phyloP scores from a whole-genome alignment of 1,140 invertebrate genomes.

The Homarus americanus region DNA sequence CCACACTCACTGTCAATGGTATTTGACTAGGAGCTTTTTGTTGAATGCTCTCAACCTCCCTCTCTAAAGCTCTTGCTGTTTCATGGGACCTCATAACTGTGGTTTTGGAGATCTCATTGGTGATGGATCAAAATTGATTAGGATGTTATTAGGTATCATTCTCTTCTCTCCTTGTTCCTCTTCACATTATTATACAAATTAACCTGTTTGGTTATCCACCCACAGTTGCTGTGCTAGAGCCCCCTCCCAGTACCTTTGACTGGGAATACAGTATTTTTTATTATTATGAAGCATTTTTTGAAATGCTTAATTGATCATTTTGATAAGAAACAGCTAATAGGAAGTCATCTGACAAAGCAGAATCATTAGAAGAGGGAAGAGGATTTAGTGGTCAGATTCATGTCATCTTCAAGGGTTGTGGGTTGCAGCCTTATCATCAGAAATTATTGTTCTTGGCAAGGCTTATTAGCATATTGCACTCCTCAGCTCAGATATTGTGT shows the following conservation, averaged over 20 bases:
- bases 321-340: neutral
- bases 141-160: conserved; percentile 35
- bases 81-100: conserved; percentile 12
- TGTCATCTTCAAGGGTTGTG: neutral
- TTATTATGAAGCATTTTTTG: neutral
- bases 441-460: neutral
- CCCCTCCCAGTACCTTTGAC: neutral
- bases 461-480: neutral
- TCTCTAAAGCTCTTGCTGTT: neutral
- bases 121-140: conserved; percentile 34
- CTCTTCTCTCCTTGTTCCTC: conserved; percentile 27
- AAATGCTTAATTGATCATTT: neutral
- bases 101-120: no score
- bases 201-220: neutral
- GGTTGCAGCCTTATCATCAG: neutral
- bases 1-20: conserved; percentile 68
- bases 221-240: neutral
- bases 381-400: neutral
- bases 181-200: neutral
- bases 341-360: neutral
- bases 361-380: neutral
- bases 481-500: neutral
- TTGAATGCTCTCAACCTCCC: neutral
- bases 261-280: neutral
- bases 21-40: conserved; percentile 17